Conservation (phyloP, 2,113 vertebrate genomes). For the Peromyscus polionotus region DNA sequence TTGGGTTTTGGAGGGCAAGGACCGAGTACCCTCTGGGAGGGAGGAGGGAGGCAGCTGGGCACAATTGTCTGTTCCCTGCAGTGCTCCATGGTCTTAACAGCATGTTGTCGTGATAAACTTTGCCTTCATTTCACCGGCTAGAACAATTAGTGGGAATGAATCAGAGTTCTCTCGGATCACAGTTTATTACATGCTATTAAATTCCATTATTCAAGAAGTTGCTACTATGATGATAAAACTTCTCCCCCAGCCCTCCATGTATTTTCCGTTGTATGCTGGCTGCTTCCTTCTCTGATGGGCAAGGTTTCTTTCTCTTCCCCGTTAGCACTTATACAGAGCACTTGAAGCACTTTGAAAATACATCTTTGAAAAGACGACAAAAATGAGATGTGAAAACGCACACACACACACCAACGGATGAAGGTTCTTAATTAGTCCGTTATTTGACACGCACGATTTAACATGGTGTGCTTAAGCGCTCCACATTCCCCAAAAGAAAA, state of each 20-base stretch:
- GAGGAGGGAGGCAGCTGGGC: slow-evolving; percentile 66
- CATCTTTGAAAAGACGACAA: slow-evolving; percentile 76
- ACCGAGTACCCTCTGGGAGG: slow-evolving; percentile 53
- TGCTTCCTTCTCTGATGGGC: slow-evolving; percentile 61
- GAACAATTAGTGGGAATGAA: slow-evolving; percentile 67
- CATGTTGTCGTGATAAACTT: slow-evolving; percentile 64
- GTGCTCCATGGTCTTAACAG: slow-evolving; percentile 53
- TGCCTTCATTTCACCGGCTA: slow-evolving; percentile 67
- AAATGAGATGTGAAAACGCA: slow-evolving; percentile 80
- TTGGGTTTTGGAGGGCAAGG: slow-evolving; percentile 62
- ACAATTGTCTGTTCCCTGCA: slow-evolving; percentile 48
- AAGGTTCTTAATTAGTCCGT: slow-evolving; percentile 83
- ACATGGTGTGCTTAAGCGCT: slow-evolving; percentile 82
- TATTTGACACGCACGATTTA: slow-evolving; percentile 85
- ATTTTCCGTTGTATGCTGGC: slow-evolving; percentile 53
- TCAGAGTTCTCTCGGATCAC: slow-evolving; percentile 74
- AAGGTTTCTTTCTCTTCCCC: slow-evolving; percentile 54
- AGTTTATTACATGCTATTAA: slow-evolving; percentile 79
- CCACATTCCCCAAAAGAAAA: slow-evolving; percentile 85
- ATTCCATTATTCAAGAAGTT: slow-evolving; percentile 80
- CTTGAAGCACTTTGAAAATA: slow-evolving; percentile 84
- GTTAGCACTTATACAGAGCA: slow-evolving; percentile 76
- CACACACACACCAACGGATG: slow-evolving; percentile 74
- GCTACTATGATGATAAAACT: slow-evolving; percentile 70
- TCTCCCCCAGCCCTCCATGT: slow-evolving; percentile 52